These are phyloP conservation scores for Arenaria interpres DNA, from an alignment of 2,113 vertebrate species.

Conservation along the genomic window DNA sequence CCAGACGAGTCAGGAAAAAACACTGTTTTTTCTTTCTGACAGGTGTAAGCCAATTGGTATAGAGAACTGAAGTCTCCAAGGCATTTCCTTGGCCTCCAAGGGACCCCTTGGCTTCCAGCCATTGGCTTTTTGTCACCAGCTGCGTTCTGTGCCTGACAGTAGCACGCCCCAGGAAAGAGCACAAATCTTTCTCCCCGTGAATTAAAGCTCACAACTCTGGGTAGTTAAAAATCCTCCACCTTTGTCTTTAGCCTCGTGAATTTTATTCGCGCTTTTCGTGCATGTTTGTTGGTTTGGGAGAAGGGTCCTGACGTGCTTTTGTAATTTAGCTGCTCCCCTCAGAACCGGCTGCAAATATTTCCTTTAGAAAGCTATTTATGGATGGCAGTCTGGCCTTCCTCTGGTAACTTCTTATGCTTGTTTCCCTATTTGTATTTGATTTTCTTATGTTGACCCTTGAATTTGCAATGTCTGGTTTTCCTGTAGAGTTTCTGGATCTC, in stretches of 20 bases:
- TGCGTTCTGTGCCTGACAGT: neutral
- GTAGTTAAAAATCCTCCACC: neutral
- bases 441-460: neutral
- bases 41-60: neutral
- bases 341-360: neutral
- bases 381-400: neutral
- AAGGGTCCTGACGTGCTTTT: neutral
- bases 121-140: neutral
- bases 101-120: slow-evolving; percentile 13
- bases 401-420: neutral
- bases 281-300: neutral
- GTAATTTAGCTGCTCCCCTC: neutral
- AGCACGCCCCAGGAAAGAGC: neutral
- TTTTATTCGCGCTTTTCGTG: neutral
- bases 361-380: neutral
- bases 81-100: neutral
- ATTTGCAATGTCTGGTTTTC: neutral
- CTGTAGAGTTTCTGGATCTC: neutral
- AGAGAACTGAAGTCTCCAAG: neutral
- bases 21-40: neutral
- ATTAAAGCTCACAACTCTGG: neutral
- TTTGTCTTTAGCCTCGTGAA: neutral
- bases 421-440: neutral
- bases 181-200: neutral
- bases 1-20: neutral